Conservation (phyloP, 2,797 vertebrate species). For the Enteromius paludinosus region DNA sequence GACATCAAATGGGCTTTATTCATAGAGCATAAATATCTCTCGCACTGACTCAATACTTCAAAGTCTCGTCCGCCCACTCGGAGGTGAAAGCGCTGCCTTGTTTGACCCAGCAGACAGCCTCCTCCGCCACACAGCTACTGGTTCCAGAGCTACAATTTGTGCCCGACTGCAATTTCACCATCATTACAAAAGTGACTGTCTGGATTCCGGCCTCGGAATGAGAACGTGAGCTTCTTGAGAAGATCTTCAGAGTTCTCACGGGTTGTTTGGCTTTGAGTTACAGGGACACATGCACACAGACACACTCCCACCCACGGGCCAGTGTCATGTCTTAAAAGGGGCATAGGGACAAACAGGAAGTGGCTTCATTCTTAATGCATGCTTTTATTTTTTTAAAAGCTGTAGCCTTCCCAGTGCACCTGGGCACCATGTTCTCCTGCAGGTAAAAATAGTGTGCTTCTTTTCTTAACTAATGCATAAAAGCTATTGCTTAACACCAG, state of each 20-base stretch:
- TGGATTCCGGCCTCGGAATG: conserved; percentile 7
- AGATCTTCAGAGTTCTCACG: conserved; percentile 39
- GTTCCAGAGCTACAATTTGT: conserved; percentile 39
- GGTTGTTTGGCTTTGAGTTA: conserved; percentile 25
- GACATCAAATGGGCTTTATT: conserved; percentile 47
- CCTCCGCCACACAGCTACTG: conserved; percentile 18
- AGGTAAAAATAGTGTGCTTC: conserved; percentile 17
- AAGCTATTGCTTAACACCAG: conserved; percentile 38
- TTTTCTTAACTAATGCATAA: conserved; percentile 16
- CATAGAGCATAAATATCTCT: conserved; percentile 25
- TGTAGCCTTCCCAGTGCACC: neutral
- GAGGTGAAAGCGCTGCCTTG: conserved; percentile 34
- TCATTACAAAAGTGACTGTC: conserved; percentile 44
- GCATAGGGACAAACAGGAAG: conserved; percentile 16
- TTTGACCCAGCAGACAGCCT: conserved; percentile 24
- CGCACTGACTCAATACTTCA: conserved; percentile 38
- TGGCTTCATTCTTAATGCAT: conserved; percentile 38
- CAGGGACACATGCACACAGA: conserved; percentile 26
- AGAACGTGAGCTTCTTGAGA: conserved; percentile 23
- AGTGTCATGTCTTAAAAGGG: conserved; percentile 32
- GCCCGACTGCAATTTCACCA: conserved; percentile 50
- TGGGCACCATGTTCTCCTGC: neutral
- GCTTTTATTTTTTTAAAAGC: neutral
- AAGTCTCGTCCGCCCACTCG: conserved; percentile 39
- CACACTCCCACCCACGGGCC: conserved; percentile 19